Conservation (phyloP, 37 sponge, comb jelly and placozoan species). For the Aplysina aerophoba region DNA sequence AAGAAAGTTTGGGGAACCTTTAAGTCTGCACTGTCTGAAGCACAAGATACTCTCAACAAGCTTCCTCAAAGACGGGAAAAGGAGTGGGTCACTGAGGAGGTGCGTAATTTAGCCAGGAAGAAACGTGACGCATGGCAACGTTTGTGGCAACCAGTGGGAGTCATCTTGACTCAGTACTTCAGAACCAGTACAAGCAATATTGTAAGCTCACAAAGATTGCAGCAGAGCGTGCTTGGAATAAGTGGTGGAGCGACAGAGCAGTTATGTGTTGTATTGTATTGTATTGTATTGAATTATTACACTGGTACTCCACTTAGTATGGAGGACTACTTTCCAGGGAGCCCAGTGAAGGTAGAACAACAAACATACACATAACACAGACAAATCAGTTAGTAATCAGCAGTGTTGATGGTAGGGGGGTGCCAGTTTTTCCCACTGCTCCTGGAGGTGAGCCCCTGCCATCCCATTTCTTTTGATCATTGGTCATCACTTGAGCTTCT, state of each 20-base stretch:
- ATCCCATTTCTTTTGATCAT: no score
- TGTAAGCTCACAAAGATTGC: background rate
- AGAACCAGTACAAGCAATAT: background rate
- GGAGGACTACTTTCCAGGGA: background rate
- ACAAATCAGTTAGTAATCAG: no score
- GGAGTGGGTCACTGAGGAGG: conserved; percentile 28
- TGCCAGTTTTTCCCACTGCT: no score
- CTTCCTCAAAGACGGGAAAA: background rate
- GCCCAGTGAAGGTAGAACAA: no score
- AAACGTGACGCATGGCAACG: conserved; percentile 4
- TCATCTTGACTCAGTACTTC: background rate
- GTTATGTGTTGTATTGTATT: background rate
- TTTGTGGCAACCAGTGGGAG: background rate
- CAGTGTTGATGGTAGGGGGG: no score
- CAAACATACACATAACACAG: no score
- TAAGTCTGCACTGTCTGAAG: conserved; percentile 1
- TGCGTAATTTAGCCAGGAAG: conserved; percentile 18
- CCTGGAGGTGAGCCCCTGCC: background rate
- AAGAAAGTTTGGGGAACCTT: background rate
- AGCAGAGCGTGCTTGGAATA: background rate
- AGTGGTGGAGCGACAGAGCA: conserved; percentile 22
- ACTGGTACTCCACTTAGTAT: no score
- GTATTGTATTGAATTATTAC: no score
- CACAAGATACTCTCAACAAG: background rate
- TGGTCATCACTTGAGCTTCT: no score